These are phyloP conservation scores for Clarias gariepinus DNA, from an alignment of 2,113 vertebrate genomes.

Conservation along the genomic window DNA sequence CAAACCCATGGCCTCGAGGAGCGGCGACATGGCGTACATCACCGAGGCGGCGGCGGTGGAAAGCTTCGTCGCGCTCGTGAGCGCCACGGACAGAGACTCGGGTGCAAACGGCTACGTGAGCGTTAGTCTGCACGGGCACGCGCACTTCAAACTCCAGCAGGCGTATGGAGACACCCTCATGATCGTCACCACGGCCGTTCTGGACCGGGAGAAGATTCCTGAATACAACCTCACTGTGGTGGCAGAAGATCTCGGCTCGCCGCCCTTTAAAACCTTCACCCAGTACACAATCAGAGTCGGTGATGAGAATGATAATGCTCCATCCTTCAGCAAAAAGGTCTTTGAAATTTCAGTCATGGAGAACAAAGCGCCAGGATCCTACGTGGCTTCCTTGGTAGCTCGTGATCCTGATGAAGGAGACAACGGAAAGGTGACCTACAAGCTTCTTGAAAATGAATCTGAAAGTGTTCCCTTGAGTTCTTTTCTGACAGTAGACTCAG, in stretches of 20 bases:
- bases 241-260: slow-evolving; percentile 76
- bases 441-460: slow-evolving; percentile 68
- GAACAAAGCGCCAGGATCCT: slow-evolving; percentile 75
- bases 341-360: slow-evolving; percentile 74
- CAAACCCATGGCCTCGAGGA: slow-evolving; percentile 74
- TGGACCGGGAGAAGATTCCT: slow-evolving; percentile 53
- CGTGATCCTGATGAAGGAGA: slow-evolving; percentile 74
- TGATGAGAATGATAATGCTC: slow-evolving; percentile 75
- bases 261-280: slow-evolving; percentile 68
- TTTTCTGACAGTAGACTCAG: slow-evolving; percentile 71
- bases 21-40: slow-evolving; percentile 64
- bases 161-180: slow-evolving; percentile 45
- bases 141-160: slow-evolving; percentile 72
- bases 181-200: slow-evolving; percentile 45
- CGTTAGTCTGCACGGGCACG: slow-evolving; percentile 77
- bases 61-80: slow-evolving; percentile 66
- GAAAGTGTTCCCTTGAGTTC: slow-evolving; percentile 69
- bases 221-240: slow-evolving; percentile 75
- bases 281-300: slow-evolving; percentile 73
- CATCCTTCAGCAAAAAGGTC: slow-evolving; percentile 68
- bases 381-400: slow-evolving; percentile 70
- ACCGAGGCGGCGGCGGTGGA: slow-evolving; percentile 72
- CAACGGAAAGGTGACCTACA: slow-evolving; percentile 75
- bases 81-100: slow-evolving; percentile 47
- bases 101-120: slow-evolving; percentile 73